Evolutionary conservation across 2,888 invertebrate genomes (phyloP).

Genomic region (Drosophila nr. fundita): DNA sequence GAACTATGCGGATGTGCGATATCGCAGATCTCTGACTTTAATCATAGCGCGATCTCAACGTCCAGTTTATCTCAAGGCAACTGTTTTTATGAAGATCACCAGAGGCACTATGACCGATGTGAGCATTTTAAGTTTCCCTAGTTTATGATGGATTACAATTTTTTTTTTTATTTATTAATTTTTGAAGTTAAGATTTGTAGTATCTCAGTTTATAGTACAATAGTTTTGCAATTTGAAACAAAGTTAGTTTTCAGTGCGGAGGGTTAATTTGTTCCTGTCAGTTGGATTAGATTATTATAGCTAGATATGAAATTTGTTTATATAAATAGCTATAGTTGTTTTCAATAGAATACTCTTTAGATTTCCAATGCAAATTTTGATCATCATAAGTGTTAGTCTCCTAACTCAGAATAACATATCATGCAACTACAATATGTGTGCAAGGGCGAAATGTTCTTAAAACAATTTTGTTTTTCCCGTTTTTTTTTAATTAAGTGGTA

Average conservation of each 20-base stretch:
- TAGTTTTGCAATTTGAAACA: not conserved
- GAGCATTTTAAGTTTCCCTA: not conserved
- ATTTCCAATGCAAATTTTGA: not conserved
- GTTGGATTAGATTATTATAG: not conserved
- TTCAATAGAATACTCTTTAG: not conserved
- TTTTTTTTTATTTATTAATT: no score
- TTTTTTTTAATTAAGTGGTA: not conserved
- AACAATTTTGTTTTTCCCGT: not conserved
- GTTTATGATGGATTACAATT: not conserved
- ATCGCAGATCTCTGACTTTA: conserved; percentile 69
- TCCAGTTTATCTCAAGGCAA: conserved; percentile 72
- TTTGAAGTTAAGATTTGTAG: not conserved
- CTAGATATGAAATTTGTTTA: not conserved
- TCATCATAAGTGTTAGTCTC: not conserved
- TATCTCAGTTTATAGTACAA: not conserved
- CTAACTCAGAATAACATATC: not conserved
- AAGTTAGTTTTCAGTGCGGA: not conserved
- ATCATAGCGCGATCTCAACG: conserved; percentile 75
- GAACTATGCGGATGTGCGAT: conserved; percentile 68
- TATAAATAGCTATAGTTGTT: not conserved
- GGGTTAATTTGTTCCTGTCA: not conserved
- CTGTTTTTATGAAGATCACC: conserved; percentile 72
- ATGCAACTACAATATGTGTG: not conserved
- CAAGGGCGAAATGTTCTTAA: not conserved
- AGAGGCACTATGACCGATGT: conserved; percentile 77